A percentile compares a stretch with the other conserved stretches of the same genome.
phyloP scores from a whole-genome alignment of 2,888 invertebrate genomes.

The Hirtodrosophila trivittata region DNA sequence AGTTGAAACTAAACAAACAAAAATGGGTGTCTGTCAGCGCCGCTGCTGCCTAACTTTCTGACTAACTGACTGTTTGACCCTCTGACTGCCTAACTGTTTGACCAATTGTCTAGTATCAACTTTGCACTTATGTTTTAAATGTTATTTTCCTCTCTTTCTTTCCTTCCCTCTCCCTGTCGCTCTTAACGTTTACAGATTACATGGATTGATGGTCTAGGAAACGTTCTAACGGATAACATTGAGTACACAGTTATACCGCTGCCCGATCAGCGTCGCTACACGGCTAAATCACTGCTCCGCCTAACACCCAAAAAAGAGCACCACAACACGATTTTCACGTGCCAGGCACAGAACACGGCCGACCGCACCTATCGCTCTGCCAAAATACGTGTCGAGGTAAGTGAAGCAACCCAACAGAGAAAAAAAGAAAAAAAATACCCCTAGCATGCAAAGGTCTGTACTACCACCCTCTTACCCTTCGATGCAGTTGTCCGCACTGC shows the following conservation, averaged over 20 bases:
- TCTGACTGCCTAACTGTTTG: background rate
- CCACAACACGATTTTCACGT: conserved; percentile 95
- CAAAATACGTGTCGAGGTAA: conserved; percentile 91
- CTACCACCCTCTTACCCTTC: background rate
- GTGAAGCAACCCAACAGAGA: conserved; percentile 50
- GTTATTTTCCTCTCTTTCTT: background rate
- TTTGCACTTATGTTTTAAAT: conserved; percentile 1
- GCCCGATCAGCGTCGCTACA: conserved; percentile 92
- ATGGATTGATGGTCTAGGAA: conserved; percentile 95
- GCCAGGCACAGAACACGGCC: conserved; percentile 96
- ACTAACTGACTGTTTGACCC: no score
- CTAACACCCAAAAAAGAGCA: conserved; percentile 94
- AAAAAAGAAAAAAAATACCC: background rate
- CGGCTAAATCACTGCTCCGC: conserved; percentile 92
- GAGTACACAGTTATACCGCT: conserved; percentile 90
- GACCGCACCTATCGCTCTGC: conserved; percentile 93
- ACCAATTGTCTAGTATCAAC: no score
- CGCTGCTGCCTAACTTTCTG: background rate
- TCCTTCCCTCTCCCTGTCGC: background rate
- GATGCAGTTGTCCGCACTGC: conserved; percentile 6
- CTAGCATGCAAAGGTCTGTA: background rate
- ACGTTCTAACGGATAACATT: conserved; percentile 91
- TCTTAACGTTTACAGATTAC: conserved; percentile 87
- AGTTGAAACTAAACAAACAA: conserved; percentile 50
- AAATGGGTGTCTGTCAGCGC: conserved; percentile 27